Percentiles rank a stretch among this genome's conserved stretches.
These are phyloP conservation scores for Luperina nickerlii DNA, from an alignment of 2,888 invertebrate genomes.

Conservation along the genomic window DNA sequence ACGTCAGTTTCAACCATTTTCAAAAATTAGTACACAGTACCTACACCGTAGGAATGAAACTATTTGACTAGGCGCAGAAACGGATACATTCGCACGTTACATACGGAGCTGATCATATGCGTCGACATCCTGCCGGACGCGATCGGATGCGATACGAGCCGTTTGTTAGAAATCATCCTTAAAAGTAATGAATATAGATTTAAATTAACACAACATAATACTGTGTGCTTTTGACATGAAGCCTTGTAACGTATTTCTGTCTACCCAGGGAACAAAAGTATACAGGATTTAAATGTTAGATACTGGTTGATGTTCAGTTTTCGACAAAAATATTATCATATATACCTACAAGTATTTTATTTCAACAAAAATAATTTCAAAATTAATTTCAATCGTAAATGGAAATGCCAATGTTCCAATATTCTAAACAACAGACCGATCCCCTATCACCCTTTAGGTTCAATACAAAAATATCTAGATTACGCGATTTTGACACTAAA, in stretches of 20 bases:
- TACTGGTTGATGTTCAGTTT: neutral
- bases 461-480: conserved; percentile 46
- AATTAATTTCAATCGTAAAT: conserved; percentile 33
- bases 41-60: too few relatives aligned
- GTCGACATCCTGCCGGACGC: too few relatives aligned
- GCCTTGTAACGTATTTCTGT: neutral
- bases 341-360: neutral
- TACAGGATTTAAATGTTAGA: too few relatives aligned
- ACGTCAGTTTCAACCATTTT: too few relatives aligned
- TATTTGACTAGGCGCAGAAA: too few relatives aligned
- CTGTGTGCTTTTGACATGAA: too few relatives aligned
- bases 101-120: too few relatives aligned
- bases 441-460: conserved; percentile 29
- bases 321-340: neutral
- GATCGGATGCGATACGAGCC: too few relatives aligned
- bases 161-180: too few relatives aligned
- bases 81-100: too few relatives aligned
- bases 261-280: neutral
- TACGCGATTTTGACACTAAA: conserved; percentile 43
- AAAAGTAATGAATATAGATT: neutral
- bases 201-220: neutral
- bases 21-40: too few relatives aligned
- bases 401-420: conserved; percentile 32
- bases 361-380: neutral
- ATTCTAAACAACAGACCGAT: conserved; percentile 12